Percentiles rank a stretch among this genome's conserved stretches.
Evolutionary conservation across 1,140 invertebrate genomes (phyloP).

Genomic region (Platyura marginata): DNA sequence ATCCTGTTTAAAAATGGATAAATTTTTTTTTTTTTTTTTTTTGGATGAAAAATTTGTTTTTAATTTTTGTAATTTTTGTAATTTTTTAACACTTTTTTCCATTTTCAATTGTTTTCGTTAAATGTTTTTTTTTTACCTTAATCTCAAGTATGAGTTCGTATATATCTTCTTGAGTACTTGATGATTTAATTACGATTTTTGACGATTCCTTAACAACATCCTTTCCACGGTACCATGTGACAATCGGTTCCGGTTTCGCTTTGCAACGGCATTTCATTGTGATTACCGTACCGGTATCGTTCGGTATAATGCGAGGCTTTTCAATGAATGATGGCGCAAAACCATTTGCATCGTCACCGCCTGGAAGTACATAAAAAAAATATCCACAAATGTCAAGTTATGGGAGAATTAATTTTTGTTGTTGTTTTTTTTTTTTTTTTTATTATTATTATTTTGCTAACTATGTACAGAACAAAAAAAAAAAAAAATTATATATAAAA

Average conservation of each 20-base stretch:
- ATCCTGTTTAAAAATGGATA: slow-evolving; percentile 46
- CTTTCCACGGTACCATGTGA: slow-evolving; percentile 78
- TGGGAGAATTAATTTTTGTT: no score
- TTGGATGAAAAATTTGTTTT: no score
- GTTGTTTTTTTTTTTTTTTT: no score
- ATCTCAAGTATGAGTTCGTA: slow-evolving; percentile 81
- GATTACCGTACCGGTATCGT: slow-evolving; percentile 86
- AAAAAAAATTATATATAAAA: no score
- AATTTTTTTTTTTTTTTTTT: not conserved
- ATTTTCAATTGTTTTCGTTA: no score
- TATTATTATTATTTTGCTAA: no score
- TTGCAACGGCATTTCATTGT: slow-evolving; percentile 92
- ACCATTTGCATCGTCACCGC: slow-evolving; percentile 72
- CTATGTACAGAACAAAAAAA: no score
- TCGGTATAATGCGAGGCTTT: slow-evolving; percentile 93
- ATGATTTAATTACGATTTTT: slow-evolving; percentile 66
- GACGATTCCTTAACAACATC: slow-evolving; percentile 68
- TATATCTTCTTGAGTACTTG: slow-evolving; percentile 58
- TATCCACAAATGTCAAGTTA: no score
- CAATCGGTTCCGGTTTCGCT: slow-evolving; percentile 75
- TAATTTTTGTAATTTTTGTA: slow-evolving; percentile 1
- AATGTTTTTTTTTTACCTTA: no score
- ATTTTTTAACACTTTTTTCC: no score
- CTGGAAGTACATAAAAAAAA: no score
- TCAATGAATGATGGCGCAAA: slow-evolving; percentile 90